These are phyloP conservation scores for Reticulitermes speratus DNA, from an alignment of 1,140 invertebrate species.

Conservation along the genomic window DNA sequence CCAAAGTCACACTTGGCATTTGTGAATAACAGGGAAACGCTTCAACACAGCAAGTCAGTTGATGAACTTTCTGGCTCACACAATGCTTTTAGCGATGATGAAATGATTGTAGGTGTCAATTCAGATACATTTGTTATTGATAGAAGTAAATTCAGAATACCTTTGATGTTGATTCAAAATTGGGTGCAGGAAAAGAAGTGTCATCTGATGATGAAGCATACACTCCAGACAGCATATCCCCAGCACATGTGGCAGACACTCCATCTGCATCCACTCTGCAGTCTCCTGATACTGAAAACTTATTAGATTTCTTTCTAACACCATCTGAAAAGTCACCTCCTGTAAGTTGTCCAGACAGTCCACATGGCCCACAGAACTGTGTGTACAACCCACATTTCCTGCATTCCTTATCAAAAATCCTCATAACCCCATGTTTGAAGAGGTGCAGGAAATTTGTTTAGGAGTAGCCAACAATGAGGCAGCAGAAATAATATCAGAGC, in stretches of 20 bases:
- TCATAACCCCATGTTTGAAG: slow-evolving; percentile 29
- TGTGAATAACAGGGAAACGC: slow-evolving; percentile 28
- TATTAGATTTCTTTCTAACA: slow-evolving; percentile 44
- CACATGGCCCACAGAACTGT: not conserved
- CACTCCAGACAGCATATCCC: slow-evolving; percentile 40
- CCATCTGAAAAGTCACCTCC: slow-evolving; percentile 34
- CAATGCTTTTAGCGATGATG: slow-evolving; percentile 35
- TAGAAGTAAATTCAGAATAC: not conserved
- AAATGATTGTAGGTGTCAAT: slow-evolving; percentile 43
- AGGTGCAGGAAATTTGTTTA: slow-evolving; percentile 38
- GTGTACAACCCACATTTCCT: not conserved
- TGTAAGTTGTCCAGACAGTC: not conserved
- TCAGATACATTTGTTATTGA: slow-evolving; percentile 12
- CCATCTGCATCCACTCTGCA: slow-evolving; percentile 37
- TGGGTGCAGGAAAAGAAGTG: not conserved
- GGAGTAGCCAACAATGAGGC: slow-evolving; percentile 36
- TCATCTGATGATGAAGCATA: slow-evolving; percentile 26
- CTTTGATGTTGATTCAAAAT: not conserved
- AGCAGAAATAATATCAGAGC: slow-evolving; percentile 38
- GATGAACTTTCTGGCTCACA: not conserved
- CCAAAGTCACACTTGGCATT: slow-evolving; percentile 40
- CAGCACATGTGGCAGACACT: not conserved
- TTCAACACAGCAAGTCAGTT: not conserved
- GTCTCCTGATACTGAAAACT: slow-evolving; percentile 42
- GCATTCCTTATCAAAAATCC: too few species aligned